Base-by-base conservation (phyloP, 2,113 vertebrate genomes). In the Rhegmatorhina hoffmannsi region DNA sequence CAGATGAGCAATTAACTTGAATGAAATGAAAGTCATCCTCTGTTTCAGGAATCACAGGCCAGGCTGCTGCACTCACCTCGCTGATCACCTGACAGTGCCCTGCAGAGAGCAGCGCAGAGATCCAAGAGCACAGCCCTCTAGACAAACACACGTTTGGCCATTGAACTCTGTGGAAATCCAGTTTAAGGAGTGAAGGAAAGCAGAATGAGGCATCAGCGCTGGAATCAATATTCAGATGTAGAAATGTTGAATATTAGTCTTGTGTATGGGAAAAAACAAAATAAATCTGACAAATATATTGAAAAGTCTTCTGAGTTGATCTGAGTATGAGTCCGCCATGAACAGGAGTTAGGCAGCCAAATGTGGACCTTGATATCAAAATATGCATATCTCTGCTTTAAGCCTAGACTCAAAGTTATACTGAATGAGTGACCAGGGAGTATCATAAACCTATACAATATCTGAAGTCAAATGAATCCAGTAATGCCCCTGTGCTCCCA, bases 1-100 rank as follows among this genome's bases (percentile, higher is more conserved):
- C 50, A 53, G 76, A 74, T 50, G 70, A 94, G 34, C 91, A 90
- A 92, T 85, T 87, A 94, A 80, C 87, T 89, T 73, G 55, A 82
- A 38, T 58, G 26, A 85, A 92, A 85, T 83, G n/a, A 76, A 92
- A 82, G n/a, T 86, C n/a, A 17, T 75, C 20, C 13, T 84, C 67
- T 85, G n/a, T 81, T 49, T 89, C 58, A 40, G 58, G 67, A 94
- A 70, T 55, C 92, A 15, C 49, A 89, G 74, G 68, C 73, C n/a
- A 76, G 21, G 25, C 69, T 79, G 20, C 69, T 58, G 13, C 43
- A 33, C 10, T 89, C 23, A 10, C 25, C 43, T 90, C 3, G 2
- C 13, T 62, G 36, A 10, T 87, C n/a, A 19, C 82, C 12, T 34
- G 73, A 31, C 38, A 69, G 13, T 63, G 38, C 43, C 44, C 49